Evolutionary conservation across 2,113 vertebrate species (phyloP).

Genomic region (Herpailurus yagouaroundi): DNA sequence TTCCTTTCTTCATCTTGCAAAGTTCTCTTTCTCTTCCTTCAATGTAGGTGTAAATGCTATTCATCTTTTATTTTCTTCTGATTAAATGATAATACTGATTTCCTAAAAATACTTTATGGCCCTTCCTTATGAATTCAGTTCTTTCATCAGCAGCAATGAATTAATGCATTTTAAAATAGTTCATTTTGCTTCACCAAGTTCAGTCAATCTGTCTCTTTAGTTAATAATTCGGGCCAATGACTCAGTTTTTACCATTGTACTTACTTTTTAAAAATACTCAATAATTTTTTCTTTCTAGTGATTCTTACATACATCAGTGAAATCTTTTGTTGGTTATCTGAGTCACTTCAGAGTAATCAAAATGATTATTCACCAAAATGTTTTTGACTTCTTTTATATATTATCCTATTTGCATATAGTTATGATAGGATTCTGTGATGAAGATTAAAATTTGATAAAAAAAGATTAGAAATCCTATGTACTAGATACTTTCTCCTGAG

Average conservation of each 20-base stretch:
- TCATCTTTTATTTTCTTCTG: conserved; percentile 16
- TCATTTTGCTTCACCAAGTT: conserved; percentile 29
- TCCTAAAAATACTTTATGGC: not conserved
- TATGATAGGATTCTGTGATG: not conserved
- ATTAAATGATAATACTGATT: not conserved
- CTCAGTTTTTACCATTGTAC: not conserved
- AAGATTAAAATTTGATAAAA: not conserved
- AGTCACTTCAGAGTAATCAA: conserved; percentile 24
- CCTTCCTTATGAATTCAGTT: not conserved
- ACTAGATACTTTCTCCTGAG: not conserved
- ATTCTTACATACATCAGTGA: not conserved
- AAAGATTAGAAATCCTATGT: not conserved
- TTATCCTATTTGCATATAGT: not conserved
- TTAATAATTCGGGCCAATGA: not conserved
- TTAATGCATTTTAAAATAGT: conserved; percentile 28
- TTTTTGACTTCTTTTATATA: not conserved
- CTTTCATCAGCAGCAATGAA: not conserved
- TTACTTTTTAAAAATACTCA: conserved; percentile 10
- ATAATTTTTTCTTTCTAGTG: not conserved
- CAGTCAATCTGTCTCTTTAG: conserved; percentile 22
- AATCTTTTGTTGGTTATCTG: conserved; percentile 5
- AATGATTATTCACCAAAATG: conserved; percentile 18
- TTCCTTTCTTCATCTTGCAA: not conserved
- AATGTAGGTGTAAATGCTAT: not conserved
- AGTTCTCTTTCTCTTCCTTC: not conserved